Conservation (phyloP, 2,888 invertebrate genomes). For the Synergus laeviventris region DNA sequence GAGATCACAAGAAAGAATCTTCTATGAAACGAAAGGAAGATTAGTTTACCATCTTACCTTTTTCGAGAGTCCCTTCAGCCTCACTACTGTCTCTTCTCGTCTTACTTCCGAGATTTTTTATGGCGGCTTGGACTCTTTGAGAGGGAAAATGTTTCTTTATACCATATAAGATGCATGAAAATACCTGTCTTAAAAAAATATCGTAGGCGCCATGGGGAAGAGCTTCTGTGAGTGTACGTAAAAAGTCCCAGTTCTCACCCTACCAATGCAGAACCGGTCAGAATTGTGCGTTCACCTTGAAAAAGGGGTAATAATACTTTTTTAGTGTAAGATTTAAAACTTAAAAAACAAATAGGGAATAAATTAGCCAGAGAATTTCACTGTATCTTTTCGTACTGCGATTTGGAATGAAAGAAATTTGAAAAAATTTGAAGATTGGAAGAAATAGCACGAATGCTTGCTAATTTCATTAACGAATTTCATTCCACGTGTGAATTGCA, state of each 20-base stretch:
- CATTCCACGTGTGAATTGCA: conserved; percentile 7
- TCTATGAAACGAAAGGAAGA: conserved; percentile 8
- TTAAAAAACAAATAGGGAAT: background rate
- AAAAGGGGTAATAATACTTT: background rate
- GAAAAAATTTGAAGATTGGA: background rate
- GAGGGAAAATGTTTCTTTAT: too few species aligned
- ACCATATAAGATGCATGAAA: too few species aligned
- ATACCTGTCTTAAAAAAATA: too few species aligned
- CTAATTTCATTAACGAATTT: conserved; percentile 1
- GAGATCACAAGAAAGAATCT: too few species aligned
- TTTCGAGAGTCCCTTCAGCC: background rate
- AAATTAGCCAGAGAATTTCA: background rate
- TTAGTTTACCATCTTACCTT: background rate
- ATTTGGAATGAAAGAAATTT: background rate
- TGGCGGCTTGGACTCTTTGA: background rate
- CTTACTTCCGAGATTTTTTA: conserved; percentile 11
- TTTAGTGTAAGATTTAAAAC: background rate
- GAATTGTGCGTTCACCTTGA: too few species aligned
- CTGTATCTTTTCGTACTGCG: background rate
- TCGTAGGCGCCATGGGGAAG: too few species aligned
- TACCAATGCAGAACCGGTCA: too few species aligned
- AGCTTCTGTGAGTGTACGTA: too few species aligned
- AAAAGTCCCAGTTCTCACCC: too few species aligned
- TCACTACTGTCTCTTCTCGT: background rate
- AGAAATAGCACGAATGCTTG: background rate